These are phyloP conservation scores for Sceliomorpha sp. DNA, from an alignment of 2,888 invertebrate genomes.

Conservation along the genomic window DNA sequence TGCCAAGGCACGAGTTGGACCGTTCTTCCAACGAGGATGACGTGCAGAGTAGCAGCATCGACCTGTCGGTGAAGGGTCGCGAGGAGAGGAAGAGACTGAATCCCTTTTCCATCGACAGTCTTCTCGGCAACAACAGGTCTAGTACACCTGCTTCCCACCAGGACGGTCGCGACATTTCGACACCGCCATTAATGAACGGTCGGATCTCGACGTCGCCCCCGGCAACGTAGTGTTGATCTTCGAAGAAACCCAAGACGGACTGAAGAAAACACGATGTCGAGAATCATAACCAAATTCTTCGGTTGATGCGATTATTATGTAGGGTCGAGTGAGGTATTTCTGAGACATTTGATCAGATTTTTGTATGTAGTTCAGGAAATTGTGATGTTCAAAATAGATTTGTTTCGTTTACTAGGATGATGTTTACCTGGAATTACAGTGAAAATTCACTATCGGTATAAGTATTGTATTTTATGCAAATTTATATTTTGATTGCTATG, in stretches of 20 bases:
- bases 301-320: no score
- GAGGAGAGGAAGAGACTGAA: slow-evolving; percentile 86
- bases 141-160: slow-evolving; percentile 62
- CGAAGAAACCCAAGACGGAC: slow-evolving; percentile 21
- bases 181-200: slow-evolving; percentile 70
- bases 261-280: no score
- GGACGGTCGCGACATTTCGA: slow-evolving; percentile 69
- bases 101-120: slow-evolving; percentile 94
- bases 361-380: no score
- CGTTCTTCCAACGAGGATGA: slow-evolving; percentile 68
- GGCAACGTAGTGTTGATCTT: slow-evolving; percentile 47
- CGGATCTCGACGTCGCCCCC: slow-evolving; percentile 72
- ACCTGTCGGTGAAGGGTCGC: slow-evolving; percentile 81
- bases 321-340: no score
- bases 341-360: no score
- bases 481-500: no score
- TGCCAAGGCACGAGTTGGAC: slow-evolving; percentile 24
- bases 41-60: slow-evolving; percentile 77
- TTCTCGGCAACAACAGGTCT: slow-evolving; percentile 82
- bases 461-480: no score
- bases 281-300: no score
- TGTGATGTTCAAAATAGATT: no score
- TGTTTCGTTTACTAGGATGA: no score
- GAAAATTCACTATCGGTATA: no score
- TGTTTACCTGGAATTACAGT: no score